Conservation (phyloP, 2,888 invertebrate genomes). For the Cerastoderma edule region DNA sequence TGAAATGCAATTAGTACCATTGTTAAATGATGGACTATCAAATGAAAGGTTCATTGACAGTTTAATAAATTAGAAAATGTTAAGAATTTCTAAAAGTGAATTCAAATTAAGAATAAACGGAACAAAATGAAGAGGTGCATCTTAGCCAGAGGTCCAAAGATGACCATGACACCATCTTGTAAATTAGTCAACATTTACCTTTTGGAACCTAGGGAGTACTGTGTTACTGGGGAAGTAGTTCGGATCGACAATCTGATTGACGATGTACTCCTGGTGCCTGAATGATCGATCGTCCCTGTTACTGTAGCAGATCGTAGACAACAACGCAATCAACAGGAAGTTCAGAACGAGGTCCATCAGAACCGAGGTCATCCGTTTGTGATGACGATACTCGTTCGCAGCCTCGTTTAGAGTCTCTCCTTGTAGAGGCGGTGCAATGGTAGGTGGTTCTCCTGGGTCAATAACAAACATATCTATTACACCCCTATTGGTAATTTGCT, state of each 20-base stretch:
- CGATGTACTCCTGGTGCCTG: constrained; percentile 50
- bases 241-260: constrained; percentile 45
- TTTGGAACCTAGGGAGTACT: constrained; percentile 37
- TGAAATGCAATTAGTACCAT: too few species aligned
- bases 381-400: background rate
- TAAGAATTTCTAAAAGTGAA: too few species aligned
- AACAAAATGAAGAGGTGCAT: too few species aligned
- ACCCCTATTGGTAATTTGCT: too few species aligned
- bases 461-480: too few species aligned
- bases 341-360: constrained; percentile 36
- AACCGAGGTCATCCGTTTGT: background rate
- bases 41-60: too few species aligned
- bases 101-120: too few species aligned
- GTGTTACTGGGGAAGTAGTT: background rate
- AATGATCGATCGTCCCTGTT: constrained; percentile 64
- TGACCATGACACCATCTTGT: too few species aligned
- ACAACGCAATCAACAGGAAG: constrained; percentile 61
- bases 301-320: constrained; percentile 64
- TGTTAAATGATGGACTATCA: too few species aligned
- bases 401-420: background rate
- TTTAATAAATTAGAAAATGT: too few species aligned
- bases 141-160: too few species aligned
- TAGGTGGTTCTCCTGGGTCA: background rate
- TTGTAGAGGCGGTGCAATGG: background rate
- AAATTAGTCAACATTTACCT: constrained; percentile 33